Percentiles rank a stretch among this genome's conserved stretches.
phyloP scores from a whole-genome alignment of 1,140 invertebrate genomes.

The Drosophila mojavensis region DNA sequence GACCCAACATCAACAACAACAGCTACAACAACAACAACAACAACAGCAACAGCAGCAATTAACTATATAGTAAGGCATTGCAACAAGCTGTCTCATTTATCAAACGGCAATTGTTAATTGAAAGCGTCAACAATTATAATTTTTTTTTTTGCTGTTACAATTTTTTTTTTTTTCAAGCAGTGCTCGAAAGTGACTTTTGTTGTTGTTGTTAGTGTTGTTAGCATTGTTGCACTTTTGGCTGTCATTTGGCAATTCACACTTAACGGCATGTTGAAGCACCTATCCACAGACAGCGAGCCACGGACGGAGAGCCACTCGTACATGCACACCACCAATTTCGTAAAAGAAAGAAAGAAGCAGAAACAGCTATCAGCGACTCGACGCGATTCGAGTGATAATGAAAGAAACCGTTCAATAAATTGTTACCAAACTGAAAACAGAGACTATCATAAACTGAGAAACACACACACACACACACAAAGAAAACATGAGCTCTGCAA shows the following conservation, averaged over 20 bases:
- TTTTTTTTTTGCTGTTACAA: conserved; percentile 29
- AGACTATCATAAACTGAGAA: conserved; percentile 9
- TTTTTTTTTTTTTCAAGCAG: conserved; percentile 8
- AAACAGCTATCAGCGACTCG: conserved; percentile 19
- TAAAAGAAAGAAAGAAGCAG: conserved; percentile 13
- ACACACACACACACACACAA: background rate
- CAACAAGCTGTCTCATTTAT: conserved; percentile 48
- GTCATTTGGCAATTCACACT: conserved; percentile 69
- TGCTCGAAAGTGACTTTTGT: conserved; percentile 39
- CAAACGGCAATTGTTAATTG: conserved; percentile 73
- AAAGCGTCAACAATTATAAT: conserved; percentile 63
- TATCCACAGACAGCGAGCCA: conserved; percentile 9
- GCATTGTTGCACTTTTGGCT: conserved; percentile 55
- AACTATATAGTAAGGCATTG: conserved; percentile 21
- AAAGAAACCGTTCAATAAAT: conserved; percentile 33
- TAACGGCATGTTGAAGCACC: conserved; percentile 45
- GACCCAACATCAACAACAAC: conserved; percentile 38
- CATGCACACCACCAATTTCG: conserved; percentile 48
- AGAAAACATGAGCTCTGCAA: background rate
- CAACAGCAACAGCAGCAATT: conserved; percentile 4
- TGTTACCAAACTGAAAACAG: background rate
- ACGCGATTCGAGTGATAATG: conserved; percentile 32
- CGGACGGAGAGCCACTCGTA: conserved; percentile 17
- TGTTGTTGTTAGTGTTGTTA: conserved; percentile 26
- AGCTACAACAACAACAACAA: background rate